phyloP scores from a whole-genome alignment of 2,797 vertebrate genomes.

The Tamandua tetradactyla region DNA sequence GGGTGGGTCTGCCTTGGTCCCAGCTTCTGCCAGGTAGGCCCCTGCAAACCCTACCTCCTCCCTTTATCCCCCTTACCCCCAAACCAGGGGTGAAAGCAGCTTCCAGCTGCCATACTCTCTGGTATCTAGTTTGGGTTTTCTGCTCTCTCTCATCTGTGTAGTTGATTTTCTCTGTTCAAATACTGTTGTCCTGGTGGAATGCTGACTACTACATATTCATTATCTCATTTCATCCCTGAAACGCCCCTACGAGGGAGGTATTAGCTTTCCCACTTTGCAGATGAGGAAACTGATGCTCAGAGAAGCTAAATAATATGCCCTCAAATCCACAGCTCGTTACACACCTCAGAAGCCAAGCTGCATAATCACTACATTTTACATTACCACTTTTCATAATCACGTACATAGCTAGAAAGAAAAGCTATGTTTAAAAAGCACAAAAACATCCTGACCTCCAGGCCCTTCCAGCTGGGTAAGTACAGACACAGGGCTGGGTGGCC shows the following conservation, averaged over 20 bases:
- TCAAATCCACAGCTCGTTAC: too few relatives aligned
- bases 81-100: neutral
- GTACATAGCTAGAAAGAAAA: neutral
- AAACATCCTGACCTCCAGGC: too few relatives aligned
- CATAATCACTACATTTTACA: neutral
- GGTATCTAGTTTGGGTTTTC: neutral
- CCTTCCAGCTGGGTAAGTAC: neutral
- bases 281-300: neutral
- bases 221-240: neutral
- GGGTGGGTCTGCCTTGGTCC: neutral
- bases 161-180: neutral
- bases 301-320: neutral
- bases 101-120: neutral
- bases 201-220: neutral
- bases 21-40: too few relatives aligned
- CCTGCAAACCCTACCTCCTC: neutral
- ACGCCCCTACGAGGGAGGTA: neutral
- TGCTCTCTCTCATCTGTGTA: neutral
- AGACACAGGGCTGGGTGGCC: neutral
- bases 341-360: neutral
- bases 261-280: neutral
- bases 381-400: neutral
- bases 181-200: neutral
- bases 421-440: neutral
- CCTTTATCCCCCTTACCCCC: neutral